phyloP scores from a whole-genome alignment of 2,797 vertebrate genomes.

The Steatocranus sp. region DNA sequence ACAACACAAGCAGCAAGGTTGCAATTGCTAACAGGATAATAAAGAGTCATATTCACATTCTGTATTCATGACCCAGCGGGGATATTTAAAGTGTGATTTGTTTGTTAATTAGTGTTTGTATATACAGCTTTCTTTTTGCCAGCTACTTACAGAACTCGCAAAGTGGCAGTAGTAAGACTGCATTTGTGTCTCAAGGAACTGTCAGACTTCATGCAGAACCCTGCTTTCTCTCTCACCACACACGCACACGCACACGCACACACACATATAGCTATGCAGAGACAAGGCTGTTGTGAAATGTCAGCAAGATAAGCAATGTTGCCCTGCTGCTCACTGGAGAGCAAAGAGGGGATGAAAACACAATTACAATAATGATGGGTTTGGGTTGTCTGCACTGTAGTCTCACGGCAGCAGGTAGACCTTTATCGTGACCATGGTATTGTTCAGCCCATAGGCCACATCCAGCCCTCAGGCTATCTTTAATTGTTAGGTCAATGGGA shows the following conservation, averaged over 20 bases:
- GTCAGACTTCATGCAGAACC: background rate
- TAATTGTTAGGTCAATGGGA: background rate
- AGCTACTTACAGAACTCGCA: background rate
- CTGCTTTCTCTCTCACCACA: background rate
- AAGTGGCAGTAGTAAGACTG: background rate
- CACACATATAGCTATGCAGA: background rate
- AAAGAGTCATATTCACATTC: background rate
- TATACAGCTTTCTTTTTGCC: background rate
- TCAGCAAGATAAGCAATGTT: conserved; percentile 37
- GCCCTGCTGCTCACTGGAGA: conserved; percentile 16
- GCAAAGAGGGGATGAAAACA: conserved; percentile 13
- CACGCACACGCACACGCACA: background rate
- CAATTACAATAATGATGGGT: conserved; percentile 36
- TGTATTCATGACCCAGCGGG: background rate
- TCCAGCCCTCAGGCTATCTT: background rate
- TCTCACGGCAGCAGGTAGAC: background rate
- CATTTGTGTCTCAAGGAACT: background rate
- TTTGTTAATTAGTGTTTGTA: background rate
- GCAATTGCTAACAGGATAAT: background rate
- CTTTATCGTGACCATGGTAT: background rate
- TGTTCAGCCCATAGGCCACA: background rate
- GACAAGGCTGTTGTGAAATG: conserved; percentile 42
- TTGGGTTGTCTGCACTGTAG: background rate
- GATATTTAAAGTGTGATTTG: background rate
- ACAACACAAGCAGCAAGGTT: background rate